Evolutionary conservation across 2,888 invertebrate genomes (phyloP), one percentile per base, ranked within the genome.

Genomic region (Xylota segnis): DNA sequence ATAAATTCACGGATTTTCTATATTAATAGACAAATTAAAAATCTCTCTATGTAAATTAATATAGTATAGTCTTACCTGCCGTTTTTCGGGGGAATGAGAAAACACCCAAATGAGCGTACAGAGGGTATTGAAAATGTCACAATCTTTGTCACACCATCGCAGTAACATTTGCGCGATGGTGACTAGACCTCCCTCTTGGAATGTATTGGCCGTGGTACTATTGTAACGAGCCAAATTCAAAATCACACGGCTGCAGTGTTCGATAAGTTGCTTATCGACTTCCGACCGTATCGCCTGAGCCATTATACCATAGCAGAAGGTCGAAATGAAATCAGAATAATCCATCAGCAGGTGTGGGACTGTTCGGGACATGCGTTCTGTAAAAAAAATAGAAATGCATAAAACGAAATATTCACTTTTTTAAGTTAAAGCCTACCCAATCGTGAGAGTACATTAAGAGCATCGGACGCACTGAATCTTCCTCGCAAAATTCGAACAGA

Each of bases 91-190:
- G 45, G 90, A 91, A 79, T 92, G 92, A 0, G 91, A 92, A 90
- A 95, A 95, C 10, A 95, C 91, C 95, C 95, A 96, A 47, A 96
- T 90, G 37, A 95, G 93, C 0, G 96, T 95, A 63, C 94, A 94
- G 32, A 96, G 90, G 27, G 94, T 94, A 88, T 95, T 94, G 88
- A 95, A 95, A 68, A 95, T 91, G 54, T 93, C 93, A 5, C 93
- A 93, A 88, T 96, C 95, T 88, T 94, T 95, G 89, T 94, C 95
- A 89, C 95, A 95, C 92, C 94, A 95, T 72, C 95, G 93, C 90
- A 93, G 92, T 93, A 96, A 93, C 90, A 95, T 94, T 88, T 94
- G 95, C 47, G 96, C 91, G 58, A 96, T 92, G 1, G 93, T 93
- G 29, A 94, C 92, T 18, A 96, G 93, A 63, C 94, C 93, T 43